Base-by-base conservation (phyloP, 2,113 vertebrate species). In the Sitta europaea region DNA sequence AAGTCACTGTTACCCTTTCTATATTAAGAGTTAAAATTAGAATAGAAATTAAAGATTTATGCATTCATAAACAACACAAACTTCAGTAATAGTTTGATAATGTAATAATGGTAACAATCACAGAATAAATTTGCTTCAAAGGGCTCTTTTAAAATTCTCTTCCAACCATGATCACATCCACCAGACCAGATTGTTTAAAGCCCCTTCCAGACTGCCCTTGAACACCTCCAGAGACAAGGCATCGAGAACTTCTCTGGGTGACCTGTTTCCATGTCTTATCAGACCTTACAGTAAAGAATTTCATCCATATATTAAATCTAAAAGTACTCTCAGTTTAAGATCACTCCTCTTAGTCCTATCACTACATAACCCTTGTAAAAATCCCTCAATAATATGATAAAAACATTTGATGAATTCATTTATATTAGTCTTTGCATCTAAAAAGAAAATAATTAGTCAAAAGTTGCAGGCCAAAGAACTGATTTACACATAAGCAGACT, bases 1-100 rank as follows among this genome's bases (percentile, higher is more conserved):
- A 99, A 98, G 92, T 99, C 99, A 89, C 97, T 99, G 97, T 97
- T 99, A 36, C 97, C 98, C 97, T 98, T 98, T 88, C 98, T 99
- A 62, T 12, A 74, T 96, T 45, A 89, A 53, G 48, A 92, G 27
- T 95, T 91, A 61, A 20, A 91, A 59, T 84, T 53, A 40, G 45
- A 95, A 90, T 66, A 94, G 25, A 61, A 91, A 92, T 29, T 10
- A 53, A 94, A 94, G 28, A 22, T 13, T 12, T 14, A 77, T 36
- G 66, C 51, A 71, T n/a, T 90, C 23, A 70, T 29, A 85, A 90
- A 75, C 77, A 51, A 21, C 7, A 76, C 35, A 77, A 88, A 65
- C 12, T 83, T 53, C 12, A 61, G 13, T 27, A 27, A 31, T 45
- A 47, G 33, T 42, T 88, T 73, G 24, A 57, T 42, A 53, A 66